These are phyloP conservation scores for Acipenser transmontanus DNA, from an alignment of 2,797 vertebrate species.

Conservation along the genomic window DNA sequence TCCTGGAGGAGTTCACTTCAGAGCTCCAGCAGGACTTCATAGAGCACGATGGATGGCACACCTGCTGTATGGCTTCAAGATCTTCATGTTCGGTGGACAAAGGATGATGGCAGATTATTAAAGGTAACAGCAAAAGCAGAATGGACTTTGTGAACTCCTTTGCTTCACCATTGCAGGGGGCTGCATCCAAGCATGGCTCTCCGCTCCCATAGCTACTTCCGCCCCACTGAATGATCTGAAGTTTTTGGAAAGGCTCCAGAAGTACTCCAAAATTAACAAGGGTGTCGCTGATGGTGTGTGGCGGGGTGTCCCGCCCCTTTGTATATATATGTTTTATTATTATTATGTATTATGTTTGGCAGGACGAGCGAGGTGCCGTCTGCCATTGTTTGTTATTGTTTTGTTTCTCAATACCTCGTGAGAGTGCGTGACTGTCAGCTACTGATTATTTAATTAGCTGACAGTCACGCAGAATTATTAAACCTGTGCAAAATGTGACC, in stretches of 20 bases:
- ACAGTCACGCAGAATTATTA: too few relatives aligned
- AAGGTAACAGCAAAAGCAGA: conserved; percentile 3
- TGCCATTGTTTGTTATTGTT: too few relatives aligned
- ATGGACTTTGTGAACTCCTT: conserved; percentile 8
- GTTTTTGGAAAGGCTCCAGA: conserved; percentile 3
- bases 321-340: too few relatives aligned
- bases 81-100: neutral
- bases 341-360: too few relatives aligned
- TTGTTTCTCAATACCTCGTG: too few relatives aligned
- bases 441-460: too few relatives aligned
- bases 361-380: too few relatives aligned
- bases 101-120: neutral
- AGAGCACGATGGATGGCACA: neutral
- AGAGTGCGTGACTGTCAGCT: too few relatives aligned
- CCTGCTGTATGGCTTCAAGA: too few relatives aligned
- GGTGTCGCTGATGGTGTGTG: conserved; percentile 7
- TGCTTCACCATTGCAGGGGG: neutral
- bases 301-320: too few relatives aligned
- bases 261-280: neutral
- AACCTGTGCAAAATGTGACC: too few relatives aligned
- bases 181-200: neutral
- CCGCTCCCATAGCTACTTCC: neutral
- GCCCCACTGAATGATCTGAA: neutral
- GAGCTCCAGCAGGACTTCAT: neutral
- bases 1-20: conserved; percentile 6